Evolutionary conservation across 2,113 vertebrate species (phyloP).

Genomic region (Gobio gobio): DNA sequence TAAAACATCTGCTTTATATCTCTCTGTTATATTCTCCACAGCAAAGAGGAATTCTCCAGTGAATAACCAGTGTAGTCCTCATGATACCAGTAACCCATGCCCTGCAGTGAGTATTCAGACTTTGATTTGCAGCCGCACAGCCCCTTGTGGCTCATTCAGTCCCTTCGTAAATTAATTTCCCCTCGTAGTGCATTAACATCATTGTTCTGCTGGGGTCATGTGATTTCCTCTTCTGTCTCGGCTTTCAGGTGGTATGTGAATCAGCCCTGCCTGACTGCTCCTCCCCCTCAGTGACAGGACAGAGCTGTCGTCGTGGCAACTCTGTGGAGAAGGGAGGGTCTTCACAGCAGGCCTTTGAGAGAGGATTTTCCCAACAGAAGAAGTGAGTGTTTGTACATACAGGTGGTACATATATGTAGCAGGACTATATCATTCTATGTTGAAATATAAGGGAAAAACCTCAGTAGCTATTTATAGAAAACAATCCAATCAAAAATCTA

Average conservation of each 20-base stretch:
- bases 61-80: conserved; percentile 84
- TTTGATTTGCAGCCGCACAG: conserved; percentile 13
- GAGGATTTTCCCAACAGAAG: conserved; percentile 83
- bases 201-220: conserved; percentile 41
- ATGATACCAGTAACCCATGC: conserved; percentile 84
- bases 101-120: conserved; percentile 69
- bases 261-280: conserved; percentile 82
- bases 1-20: conserved; percentile 48
- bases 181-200: neutral
- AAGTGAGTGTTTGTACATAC: conserved; percentile 78
- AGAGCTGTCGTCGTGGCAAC: conserved; percentile 91
- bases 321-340: conserved; percentile 90
- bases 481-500: neutral
- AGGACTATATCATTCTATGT: neutral
- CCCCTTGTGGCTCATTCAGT: neutral
- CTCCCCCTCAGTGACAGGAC: conserved; percentile 79
- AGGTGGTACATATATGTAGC: neutral
- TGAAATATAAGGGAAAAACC: neutral
- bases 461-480: neutral
- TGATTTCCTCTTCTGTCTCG: conserved; percentile 54
- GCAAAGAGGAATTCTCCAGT: conserved; percentile 94
- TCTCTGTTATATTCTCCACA: conserved; percentile 61
- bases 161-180: conserved; percentile 13
- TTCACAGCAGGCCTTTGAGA: conserved; percentile 85
- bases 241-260: conserved; percentile 93